phyloP scores from a whole-genome alignment of 1,140 invertebrate genomes.

The Sesamia nonagrioides region DNA sequence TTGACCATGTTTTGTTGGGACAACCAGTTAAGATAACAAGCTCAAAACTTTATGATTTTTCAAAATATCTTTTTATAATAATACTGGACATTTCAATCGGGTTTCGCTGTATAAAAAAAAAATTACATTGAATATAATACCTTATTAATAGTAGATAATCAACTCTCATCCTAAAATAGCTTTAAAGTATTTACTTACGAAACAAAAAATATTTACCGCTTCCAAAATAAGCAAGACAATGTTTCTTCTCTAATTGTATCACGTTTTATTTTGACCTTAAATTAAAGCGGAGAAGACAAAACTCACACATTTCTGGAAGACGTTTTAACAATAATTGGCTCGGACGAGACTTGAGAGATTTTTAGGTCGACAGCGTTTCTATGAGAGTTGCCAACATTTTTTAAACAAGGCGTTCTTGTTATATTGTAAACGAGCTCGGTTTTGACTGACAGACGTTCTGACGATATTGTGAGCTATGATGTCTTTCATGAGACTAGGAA shows the following conservation, averaged over 20 bases:
- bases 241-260: conserved; percentile 12
- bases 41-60: no score
- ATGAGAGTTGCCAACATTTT: conserved; percentile 44
- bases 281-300: background rate
- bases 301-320: conserved; percentile 26
- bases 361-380: conserved; percentile 44
- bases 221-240: no score
- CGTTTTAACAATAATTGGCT: conserved; percentile 25
- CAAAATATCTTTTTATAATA: no score
- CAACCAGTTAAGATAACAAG: no score
- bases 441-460: conserved; percentile 1
- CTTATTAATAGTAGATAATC: no score
- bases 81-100: no score
- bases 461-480: conserved; percentile 27
- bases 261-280: conserved; percentile 26
- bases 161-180: no score
- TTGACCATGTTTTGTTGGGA: no score
- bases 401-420: conserved; percentile 28
- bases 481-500: background rate
- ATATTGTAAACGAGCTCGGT: conserved; percentile 25
- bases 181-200: no score
- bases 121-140: no score
- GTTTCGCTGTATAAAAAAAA: no score
- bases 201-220: background rate
- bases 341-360: conserved; percentile 32